phyloP scores from a whole-genome alignment of 2,797 vertebrate species.

The Chanos chanos region DNA sequence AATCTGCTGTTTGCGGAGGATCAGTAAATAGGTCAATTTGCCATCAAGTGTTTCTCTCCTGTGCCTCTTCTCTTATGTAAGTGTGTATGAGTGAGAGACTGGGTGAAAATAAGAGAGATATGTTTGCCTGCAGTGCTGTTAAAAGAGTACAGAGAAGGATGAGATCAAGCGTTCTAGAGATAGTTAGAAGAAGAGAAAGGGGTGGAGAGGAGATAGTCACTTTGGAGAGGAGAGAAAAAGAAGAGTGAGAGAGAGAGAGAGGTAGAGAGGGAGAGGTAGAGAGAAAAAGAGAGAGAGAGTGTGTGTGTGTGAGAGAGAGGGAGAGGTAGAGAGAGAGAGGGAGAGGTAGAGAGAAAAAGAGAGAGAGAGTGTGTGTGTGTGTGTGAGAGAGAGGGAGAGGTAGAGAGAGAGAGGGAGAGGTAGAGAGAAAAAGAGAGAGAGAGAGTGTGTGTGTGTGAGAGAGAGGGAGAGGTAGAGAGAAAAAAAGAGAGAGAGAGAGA shows the following conservation, averaged over 20 bases:
- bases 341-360: constrained; percentile 11
- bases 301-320: no score
- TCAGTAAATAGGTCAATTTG: constrained; percentile 38
- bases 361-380: not conserved
- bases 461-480: constrained; percentile 10
- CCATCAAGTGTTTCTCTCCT: constrained; percentile 22
- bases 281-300: not conserved
- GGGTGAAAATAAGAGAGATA: constrained; percentile 4
- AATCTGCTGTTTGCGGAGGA: constrained; percentile 10
- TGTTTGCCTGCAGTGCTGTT: constrained; percentile 22
- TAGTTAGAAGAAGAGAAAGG: not conserved
- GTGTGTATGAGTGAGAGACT: constrained; percentile 9
- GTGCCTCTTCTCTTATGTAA: constrained; percentile 23
- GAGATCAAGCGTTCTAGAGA: constrained; percentile 11
- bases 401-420: not conserved
- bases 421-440: no score
- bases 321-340: no score
- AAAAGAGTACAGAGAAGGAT: constrained; percentile 2
- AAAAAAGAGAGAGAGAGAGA: not conserved
- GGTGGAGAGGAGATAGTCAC: not conserved
- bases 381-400: not conserved
- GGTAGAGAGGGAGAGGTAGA: constrained; percentile 5
- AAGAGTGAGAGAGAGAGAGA: not conserved
- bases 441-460: not conserved
- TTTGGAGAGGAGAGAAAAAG: constrained; percentile 10